Evolutionary conservation across 1,140 invertebrate genomes (phyloP), one percentile per base, ranked within the genome.

Genomic region (Eupeodes corollae): DNA sequence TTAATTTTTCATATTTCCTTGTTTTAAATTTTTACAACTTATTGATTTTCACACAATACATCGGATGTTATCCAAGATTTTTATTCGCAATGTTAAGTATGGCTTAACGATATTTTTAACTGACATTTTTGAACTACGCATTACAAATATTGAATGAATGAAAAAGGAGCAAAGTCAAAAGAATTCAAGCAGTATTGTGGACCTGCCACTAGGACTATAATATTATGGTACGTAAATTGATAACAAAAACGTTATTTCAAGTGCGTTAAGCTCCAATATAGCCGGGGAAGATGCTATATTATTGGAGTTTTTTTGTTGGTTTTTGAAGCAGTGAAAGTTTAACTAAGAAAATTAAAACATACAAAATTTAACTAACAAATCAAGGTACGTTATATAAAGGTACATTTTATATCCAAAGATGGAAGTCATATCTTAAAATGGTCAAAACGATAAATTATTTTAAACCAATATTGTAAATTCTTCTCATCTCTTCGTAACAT

Each of bases 251-350:
- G 6, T 5, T 37, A n/a, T 5, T 37, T 5, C 43, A 56, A 51
- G 56, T 63, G 59, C 63, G 54, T 60, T 61, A 60, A 61, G 61
- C 56, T 56, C 61, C 60, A 55, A 51, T 50, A 59, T 66, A 66
- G 63, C 63, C 63, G 63, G 63, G 63, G 63, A 66, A 66, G 63
- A 61, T 65, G 63, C 63, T 66, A 66, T 58, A 56, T 52, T 26
- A 61, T 56, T 56, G 56, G 62, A 65, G 62, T 63, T 59, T 35
- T 13, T 26, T 11, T 14, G 13, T 13, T 14, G 16, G 16, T 39
- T 10, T 16, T 41, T 18, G 39, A 16, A 18, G 5, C 39, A 13
- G 39, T 39, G 16, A 16, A 35, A 14, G 44, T 26, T 14, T 35
- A 35, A 18, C 30, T 38, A n/a, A n/a, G n/a, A n/a, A n/a, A n/a